Evolutionary conservation across 1,140 invertebrate species (phyloP).

Genomic region (Acromyrmex heyeri): DNA sequence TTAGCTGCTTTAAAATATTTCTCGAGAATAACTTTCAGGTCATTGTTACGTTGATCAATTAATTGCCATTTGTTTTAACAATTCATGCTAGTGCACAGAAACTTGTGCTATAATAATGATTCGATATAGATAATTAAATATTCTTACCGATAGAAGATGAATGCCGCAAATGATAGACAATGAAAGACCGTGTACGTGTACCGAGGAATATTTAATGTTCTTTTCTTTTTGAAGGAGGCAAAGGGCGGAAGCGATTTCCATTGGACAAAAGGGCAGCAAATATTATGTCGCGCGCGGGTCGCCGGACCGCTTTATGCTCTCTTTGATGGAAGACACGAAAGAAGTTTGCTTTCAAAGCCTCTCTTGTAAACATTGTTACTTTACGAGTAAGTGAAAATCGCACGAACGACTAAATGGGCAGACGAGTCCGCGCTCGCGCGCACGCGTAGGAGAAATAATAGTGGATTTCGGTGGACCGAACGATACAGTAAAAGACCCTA

Average conservation of each 20-base stretch:
- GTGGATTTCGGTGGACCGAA: constrained; percentile 17
- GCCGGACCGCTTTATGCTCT: constrained; percentile 53
- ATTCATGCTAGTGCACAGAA: background rate
- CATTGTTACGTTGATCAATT: constrained; percentile 23
- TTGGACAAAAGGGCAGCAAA: constrained; percentile 57
- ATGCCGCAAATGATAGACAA: constrained; percentile 42
- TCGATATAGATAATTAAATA: constrained; percentile 10
- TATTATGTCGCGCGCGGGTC: constrained; percentile 57
- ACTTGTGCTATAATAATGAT: background rate
- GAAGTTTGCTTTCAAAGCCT: constrained; percentile 61
- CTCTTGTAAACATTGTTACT: constrained; percentile 61
- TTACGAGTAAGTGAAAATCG: constrained; percentile 51
- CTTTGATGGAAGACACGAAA: constrained; percentile 56
- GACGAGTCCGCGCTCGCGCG: background rate
- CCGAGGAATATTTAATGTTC: constrained; percentile 49
- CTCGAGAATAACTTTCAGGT: background rate
- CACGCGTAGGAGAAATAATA: constrained; percentile 9
- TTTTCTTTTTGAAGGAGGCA: constrained; percentile 38
- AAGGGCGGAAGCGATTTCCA: constrained; percentile 58
- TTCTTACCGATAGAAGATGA: background rate
- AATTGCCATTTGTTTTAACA: background rate
- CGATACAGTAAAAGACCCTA: background rate
- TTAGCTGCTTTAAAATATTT: constrained; percentile 2
- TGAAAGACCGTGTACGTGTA: background rate
- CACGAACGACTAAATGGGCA: constrained; percentile 1